Evolutionary conservation across 2,113 vertebrate genomes (phyloP), one percentile per base, ranked within the genome.

Genomic region (Mugil cephalus): DNA sequence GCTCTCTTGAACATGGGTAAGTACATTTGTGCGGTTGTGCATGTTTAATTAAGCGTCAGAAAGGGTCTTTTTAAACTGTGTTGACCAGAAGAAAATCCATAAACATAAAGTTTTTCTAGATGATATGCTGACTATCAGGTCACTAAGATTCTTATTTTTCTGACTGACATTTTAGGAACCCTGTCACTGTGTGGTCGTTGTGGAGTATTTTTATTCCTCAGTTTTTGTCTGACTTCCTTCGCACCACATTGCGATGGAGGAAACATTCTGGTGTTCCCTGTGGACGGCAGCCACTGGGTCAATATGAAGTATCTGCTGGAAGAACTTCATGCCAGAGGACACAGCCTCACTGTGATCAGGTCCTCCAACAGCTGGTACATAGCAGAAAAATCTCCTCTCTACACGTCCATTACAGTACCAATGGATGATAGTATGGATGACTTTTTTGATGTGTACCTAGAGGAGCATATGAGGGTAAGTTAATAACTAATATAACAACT

Each of bases 261-360:
- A 15, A 93, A 93, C 34, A 73, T 94, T 42, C 70, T 93, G 36
- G 90, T 93, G 15, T 91, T 84, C 46, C 91, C 92, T 6, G 2
- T 92, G 1, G 93, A 93, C 2, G 92, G 92, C 6, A 94, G 92
- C 54, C 93, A 93, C 58, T 94, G 92, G 93, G 48, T 94, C 52
- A 93, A 94, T 68, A 94, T 94, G 90, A 91, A 92, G 58, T 60
- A 92, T 4, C 50, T 93, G 42, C 53, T 94, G 15, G 89, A 92
- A 77, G 90, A 90, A 17, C 84, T 93, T 53, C 89, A 92, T 36
- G 81, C 48, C 46, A 89, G 69, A 18, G 94, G 93, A 8, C 95
- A 96, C 0, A 89, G 68, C 9, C 80, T 95, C 45, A 94, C 93
- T 0, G 90, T 96, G 8, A 77, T 94, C 81, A 70, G 93, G 52